Evolutionary conservation across 2,888 invertebrate species (phyloP), one percentile per base, ranked within the genome.

Genomic region (Dicyrtomina minuta): DNA sequence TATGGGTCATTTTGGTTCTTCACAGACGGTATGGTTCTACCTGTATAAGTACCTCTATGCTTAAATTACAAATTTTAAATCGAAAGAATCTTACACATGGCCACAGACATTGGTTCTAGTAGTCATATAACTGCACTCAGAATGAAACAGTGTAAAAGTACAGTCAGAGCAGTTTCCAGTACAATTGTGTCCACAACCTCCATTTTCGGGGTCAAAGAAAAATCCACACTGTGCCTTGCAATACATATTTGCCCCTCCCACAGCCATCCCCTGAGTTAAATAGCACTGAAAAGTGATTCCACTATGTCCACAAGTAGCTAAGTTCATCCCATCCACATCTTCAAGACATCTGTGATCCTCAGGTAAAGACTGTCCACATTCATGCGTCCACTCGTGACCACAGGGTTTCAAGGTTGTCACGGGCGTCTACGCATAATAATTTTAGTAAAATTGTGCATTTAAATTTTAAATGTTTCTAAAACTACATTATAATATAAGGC

Each of bases 141-240:
- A 79, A 80, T 90, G 90, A 68, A 89, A 80, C 6, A 87, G 83
- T 51, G 87, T 87, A 79, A 86, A 85, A 44, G 75, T 80, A 80
- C 89, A 89, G 56, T 80, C 73, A 1, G 85, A 83, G 80, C 88
- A 88, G 6, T 82, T 5, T 74, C 69, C 70, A 82, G 83, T 13
- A 62, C 60, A 62, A 20, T n/a, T 56, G 22, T 71, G 71, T 15
- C 43, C 62, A 53, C 72, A 71, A 4, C 56, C 56, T 1, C 51
- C 65, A 13, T 46, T 55, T 17, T 3, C 12, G 6, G 58, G 58
- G n/a, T 58, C 58, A 17, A 58, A 58, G 12, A 33, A 58, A 58
- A 26, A 58, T 2, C 17, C 39, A 39, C 58, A 58, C 10, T 2
- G 15, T 5, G 33, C 22, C 8, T 27, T 17, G 12, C 58, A 58